These are phyloP conservation scores for Mesorhabditis sp. DNA, from an alignment of 2,888 invertebrate species.

Conservation along the genomic window DNA sequence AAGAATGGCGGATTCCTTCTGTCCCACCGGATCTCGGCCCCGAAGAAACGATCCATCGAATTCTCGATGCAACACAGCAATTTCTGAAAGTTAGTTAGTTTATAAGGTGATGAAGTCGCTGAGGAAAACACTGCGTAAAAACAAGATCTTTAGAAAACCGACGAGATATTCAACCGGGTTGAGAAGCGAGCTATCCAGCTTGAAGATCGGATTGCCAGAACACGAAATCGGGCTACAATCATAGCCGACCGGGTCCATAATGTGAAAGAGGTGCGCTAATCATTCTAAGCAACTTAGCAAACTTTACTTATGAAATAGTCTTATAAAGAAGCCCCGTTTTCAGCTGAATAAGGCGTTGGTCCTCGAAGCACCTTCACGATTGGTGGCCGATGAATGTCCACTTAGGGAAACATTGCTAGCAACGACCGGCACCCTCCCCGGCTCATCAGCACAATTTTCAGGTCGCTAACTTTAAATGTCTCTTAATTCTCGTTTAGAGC, in stretches of 20 bases:
- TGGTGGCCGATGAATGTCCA: conserved; percentile 14
- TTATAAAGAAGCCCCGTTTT: not conserved
- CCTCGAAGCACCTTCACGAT: conserved; percentile 19
- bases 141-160: conserved; percentile 14
- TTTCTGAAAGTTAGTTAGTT: conserved; percentile 17
- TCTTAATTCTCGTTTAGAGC: not conserved
- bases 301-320: not conserved
- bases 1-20: conserved; percentile 16
- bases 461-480: not conserved
- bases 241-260: not conserved
- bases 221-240: not conserved
- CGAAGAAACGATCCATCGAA: conserved; percentile 30
- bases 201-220: not conserved
- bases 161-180: conserved; percentile 20
- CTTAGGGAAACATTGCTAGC: not conserved
- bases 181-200: conserved; percentile 11
- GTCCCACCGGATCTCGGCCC: conserved; percentile 30
- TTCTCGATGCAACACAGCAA: conserved; percentile 19
- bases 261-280: not conserved
- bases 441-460: not conserved
- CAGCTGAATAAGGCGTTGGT: conserved; percentile 20
- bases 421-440: not conserved
- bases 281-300: too few species aligned
- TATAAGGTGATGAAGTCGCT: not conserved
- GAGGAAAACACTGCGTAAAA: not conserved